Evolutionary conservation across 2,113 vertebrate species (phyloP).

Genomic region (Phodopus roborovskii): DNA sequence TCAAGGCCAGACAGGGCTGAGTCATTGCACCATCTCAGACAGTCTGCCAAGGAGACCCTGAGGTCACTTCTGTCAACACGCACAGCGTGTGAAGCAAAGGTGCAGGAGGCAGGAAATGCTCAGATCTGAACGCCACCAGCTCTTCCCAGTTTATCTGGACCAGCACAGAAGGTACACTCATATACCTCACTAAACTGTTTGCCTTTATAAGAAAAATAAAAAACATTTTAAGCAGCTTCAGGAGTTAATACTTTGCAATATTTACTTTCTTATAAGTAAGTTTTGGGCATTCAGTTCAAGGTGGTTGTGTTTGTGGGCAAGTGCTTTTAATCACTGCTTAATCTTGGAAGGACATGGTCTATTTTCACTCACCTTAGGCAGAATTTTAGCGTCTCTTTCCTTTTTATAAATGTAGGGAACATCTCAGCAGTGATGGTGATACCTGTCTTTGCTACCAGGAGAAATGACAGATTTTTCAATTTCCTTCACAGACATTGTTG

Average conservation of each 20-base stretch:
- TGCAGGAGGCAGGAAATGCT: slow-evolving; percentile 22
- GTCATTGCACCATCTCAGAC: slow-evolving; percentile 39
- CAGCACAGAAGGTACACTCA: not conserved
- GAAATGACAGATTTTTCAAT: not conserved
- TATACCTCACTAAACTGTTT: not conserved
- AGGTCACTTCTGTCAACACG: slow-evolving; percentile 47
- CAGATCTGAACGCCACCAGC: not conserved
- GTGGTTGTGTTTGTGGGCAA: not conserved
- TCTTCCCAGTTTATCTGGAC: not conserved
- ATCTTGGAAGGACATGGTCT: not conserved
- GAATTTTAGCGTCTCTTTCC: not conserved
- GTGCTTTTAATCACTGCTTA: not conserved
- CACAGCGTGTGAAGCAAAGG: slow-evolving; percentile 9
- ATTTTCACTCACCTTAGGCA: not conserved
- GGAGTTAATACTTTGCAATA: not conserved
- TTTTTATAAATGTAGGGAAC: not conserved
- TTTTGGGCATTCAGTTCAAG: not conserved
- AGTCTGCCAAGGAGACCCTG: slow-evolving; percentile 55
- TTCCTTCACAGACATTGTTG: not conserved
- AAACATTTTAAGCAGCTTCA: slow-evolving; percentile 16
- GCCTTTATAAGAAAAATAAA: slow-evolving; percentile 14
- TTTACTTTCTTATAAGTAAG: not conserved
- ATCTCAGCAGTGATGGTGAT: not conserved
- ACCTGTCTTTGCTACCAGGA: not conserved
- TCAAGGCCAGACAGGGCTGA: slow-evolving; percentile 59